Evolutionary conservation across 2,797 vertebrate species (phyloP), one percentile per base, ranked within the genome.

Genomic region (Hypotaenidia okinawae): DNA sequence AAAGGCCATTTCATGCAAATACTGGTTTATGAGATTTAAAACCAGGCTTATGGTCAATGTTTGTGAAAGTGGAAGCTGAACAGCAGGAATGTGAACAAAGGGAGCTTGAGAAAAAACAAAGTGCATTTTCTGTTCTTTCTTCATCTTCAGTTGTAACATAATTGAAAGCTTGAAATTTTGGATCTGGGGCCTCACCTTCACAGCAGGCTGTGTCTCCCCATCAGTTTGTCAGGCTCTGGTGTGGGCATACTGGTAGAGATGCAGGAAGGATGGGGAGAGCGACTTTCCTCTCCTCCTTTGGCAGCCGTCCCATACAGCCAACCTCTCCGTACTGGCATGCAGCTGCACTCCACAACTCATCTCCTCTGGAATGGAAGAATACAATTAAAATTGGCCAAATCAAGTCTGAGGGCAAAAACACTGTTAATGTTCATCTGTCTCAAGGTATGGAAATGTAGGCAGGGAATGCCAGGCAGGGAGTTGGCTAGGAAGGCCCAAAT

Each of bases 1-100:
- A 32, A 94, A 88, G 49, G 41, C 87, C 27, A 83, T 90, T 95
- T 95, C 80, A 80, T 90, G 84, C 66, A 92, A 84, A 72, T 81
- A 32, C 25, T 17, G 49, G 58, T 57, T 84, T 75, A 89, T 77
- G 52, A 90, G 79, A 58, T 93, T 90, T 93, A 61, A 57, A 75
- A 95, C 43, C 22, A 59, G 84, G 43, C 59, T 54, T 83, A 89
- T 92, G 63, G 51, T 77, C 84, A 94, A 90, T 39, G 70, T n/a
- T 45, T 51, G 51, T n/a, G 47, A 10, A 83, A 69, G 43, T n/a
- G 41, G 37, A 51, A 93, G 82, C 63, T 73, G 66, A 94, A 68
- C 21, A 51, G 12, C 66, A 13, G 0, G 5, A 39, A 32, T 35
- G 5, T 28, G 45, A 92, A 62, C 45, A 72, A 80, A 76, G 28